These are phyloP conservation scores for Erpetoichthys calabaricus DNA, from an alignment of 2,797 vertebrate species.

Conservation along the genomic window DNA sequence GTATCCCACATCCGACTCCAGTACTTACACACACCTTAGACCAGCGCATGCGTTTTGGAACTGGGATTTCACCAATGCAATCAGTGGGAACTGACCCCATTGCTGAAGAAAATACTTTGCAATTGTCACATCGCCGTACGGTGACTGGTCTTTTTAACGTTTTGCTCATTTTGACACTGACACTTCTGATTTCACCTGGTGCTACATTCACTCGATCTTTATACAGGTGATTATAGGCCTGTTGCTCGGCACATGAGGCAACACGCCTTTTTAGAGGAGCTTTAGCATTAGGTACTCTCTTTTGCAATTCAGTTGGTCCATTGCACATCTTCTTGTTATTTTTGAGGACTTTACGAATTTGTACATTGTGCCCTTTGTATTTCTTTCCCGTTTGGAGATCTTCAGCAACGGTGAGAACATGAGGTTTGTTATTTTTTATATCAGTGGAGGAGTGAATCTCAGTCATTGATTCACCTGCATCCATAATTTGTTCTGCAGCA, in stretches of 20 bases:
- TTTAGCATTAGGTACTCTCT: not conserved
- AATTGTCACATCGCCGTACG: not conserved
- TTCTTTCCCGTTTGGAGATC: not conserved
- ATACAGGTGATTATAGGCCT: not conserved
- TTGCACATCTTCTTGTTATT: not conserved
- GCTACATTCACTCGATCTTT: not conserved
- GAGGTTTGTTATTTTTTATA: not conserved
- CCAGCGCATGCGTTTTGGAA: not conserved
- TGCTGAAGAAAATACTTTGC: not conserved
- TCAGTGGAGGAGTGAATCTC: not conserved
- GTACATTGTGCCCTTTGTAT: not conserved
- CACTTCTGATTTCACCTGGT: not conserved
- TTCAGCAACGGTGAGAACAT: not conserved
- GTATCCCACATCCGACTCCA: no score
- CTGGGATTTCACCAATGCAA: not conserved
- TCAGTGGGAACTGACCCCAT: conserved; percentile 2
- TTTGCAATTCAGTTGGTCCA: not conserved
- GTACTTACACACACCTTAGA: no score
- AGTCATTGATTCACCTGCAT: not conserved
- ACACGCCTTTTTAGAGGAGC: not conserved
- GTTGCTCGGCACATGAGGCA: not conserved
- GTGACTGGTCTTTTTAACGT: not conserved
- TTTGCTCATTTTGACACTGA: not conserved
- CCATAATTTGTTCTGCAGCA: not conserved
- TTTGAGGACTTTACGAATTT: not conserved